phyloP scores from a whole-genome alignment of 2,113 vertebrate species.

The Heterochromis multidens region DNA sequence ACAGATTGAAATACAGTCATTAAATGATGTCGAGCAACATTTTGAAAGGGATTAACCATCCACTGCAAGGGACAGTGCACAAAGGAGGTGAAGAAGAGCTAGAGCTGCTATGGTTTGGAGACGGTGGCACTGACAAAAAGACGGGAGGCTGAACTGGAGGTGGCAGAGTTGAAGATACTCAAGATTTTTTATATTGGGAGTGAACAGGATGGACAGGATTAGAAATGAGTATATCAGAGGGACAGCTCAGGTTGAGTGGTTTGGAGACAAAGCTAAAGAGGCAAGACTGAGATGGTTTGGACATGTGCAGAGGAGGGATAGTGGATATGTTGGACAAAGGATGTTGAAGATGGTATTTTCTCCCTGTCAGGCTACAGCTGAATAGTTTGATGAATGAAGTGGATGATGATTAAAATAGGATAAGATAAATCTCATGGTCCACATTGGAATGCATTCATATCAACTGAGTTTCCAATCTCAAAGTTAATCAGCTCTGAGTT shows the following conservation, averaged over 20 bases:
- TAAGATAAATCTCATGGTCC: too few relatives aligned
- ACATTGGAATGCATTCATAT: neutral
- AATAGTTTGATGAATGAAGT: too few relatives aligned
- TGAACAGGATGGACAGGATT: neutral
- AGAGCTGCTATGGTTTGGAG: too few relatives aligned
- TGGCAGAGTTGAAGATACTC: neutral
- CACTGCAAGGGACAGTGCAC: too few relatives aligned
- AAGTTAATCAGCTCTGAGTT: neutral
- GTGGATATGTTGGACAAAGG: neutral
- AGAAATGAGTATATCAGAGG: neutral
- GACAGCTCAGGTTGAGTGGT: neutral
- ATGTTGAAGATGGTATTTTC: neutral
- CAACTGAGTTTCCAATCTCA: too few relatives aligned
- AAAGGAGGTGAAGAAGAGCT: too few relatives aligned
- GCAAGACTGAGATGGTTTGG: neutral
- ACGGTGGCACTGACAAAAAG: too few relatives aligned
- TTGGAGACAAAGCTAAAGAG: neutral
- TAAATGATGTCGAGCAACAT: neutral
- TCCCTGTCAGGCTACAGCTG: too few relatives aligned
- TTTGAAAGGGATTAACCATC: too few relatives aligned
- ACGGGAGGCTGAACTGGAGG: too few relatives aligned
- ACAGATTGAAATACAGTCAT: neutral
- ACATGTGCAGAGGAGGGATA: neutral
- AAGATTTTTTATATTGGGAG: neutral
- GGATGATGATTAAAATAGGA: too few relatives aligned